A percentile compares a stretch with the other conserved stretches of the same genome.
Conservation (phyloP, 1,140 invertebrate species). For the Cryptotermes secundus region DNA sequence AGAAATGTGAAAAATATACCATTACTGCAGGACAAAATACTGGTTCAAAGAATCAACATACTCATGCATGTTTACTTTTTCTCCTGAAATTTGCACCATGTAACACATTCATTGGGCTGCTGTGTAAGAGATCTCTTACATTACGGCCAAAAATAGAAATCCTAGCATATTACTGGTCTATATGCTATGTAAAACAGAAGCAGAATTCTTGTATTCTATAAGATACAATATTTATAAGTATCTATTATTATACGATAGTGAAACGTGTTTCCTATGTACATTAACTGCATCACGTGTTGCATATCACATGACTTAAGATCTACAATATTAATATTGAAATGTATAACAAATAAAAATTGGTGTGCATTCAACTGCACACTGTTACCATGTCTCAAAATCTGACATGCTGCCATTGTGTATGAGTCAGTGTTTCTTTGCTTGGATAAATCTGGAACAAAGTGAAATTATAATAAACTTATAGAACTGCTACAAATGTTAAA, state of each 20-base stretch:
- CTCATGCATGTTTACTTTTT: conserved; percentile 1
- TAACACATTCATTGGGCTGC: not conserved
- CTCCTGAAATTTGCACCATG: not conserved
- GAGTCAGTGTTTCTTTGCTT: not conserved
- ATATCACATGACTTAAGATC: not conserved
- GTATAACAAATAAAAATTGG: not conserved
- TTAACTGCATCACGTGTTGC: not conserved
- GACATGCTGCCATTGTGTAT: not conserved
- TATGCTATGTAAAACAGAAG: not conserved
- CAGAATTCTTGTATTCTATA: not conserved
- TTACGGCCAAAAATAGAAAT: not conserved
- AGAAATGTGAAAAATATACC: conserved; percentile 2
- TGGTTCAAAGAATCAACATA: not conserved
- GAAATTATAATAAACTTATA: too few species aligned
- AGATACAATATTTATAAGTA: not conserved
- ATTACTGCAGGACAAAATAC: not conserved
- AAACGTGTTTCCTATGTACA: conserved; percentile 12
- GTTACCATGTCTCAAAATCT: not conserved
- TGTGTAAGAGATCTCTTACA: not conserved
- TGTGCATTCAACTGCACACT: not conserved
- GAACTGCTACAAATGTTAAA: too few species aligned
- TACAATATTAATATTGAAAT: conserved; percentile 5
- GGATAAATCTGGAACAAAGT: too few species aligned
- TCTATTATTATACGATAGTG: not conserved
- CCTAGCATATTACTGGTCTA: not conserved